Evolutionary conservation across 1,140 invertebrate species (phyloP).

Genomic region (Drosophila truncata): DNA sequence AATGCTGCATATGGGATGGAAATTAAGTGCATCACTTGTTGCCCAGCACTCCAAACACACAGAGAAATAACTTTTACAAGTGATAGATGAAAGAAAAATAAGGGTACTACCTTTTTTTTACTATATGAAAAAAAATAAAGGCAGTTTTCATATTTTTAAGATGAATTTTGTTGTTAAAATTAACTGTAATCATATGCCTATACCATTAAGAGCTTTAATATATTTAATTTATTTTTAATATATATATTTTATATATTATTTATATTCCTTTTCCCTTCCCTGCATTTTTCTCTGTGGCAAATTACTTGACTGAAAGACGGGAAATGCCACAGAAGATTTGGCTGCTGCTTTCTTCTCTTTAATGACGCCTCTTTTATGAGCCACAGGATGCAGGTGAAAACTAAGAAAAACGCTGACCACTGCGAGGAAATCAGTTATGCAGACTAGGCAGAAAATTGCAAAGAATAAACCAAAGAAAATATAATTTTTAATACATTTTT

Average conservation of each 20-base stretch:
- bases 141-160: too few species aligned
- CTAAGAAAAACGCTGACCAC: not conserved
- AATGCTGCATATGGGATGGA: conserved; percentile 73
- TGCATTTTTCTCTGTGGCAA: not conserved
- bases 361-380: conserved; percentile 33
- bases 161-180: too few species aligned
- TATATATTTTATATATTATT: not conserved
- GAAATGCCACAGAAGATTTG: conserved; percentile 47
- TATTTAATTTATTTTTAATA: too few species aligned
- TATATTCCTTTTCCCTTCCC: not conserved
- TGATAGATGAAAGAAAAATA: not conserved
- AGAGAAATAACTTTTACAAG: not conserved
- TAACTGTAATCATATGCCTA: too few species aligned
- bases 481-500: too few species aligned
- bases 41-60: conserved; percentile 25
- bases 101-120: not conserved
- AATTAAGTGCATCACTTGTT: conserved; percentile 81
- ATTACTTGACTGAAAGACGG: conserved; percentile 20
- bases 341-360: conserved; percentile 20
- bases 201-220: too few species aligned
- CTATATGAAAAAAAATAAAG: too few species aligned
- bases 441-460: not conserved
- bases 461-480: not conserved
- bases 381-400: conserved; percentile 51
- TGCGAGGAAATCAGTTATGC: not conserved